Evolutionary conservation across 2,797 vertebrate genomes (phyloP).

Genomic region (Macropus fuliginosus): DNA sequence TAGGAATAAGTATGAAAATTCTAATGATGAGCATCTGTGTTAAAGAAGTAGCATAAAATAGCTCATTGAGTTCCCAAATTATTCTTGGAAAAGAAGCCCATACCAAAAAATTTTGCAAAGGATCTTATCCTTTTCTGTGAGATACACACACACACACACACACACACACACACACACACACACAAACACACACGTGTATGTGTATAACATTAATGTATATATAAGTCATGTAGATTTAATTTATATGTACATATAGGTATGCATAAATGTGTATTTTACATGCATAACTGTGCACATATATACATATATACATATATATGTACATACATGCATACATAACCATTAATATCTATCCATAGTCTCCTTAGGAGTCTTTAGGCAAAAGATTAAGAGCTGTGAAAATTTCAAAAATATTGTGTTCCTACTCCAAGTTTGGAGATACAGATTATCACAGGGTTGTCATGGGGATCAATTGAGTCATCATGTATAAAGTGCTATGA

Average conservation of each 20-base stretch:
- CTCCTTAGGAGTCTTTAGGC: neutral
- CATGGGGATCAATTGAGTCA: neutral
- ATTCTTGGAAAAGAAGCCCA: neutral
- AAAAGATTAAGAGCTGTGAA: neutral
- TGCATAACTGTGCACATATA: no score
- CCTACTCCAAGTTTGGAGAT: neutral
- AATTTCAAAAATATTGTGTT: neutral
- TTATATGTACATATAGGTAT: neutral
- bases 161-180: no score
- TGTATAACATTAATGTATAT: no score
- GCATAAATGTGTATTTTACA: no score
- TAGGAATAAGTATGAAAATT: neutral
- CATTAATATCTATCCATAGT: neutral
- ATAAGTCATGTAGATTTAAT: no score
- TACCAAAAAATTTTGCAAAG: neutral
- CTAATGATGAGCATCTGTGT: neutral
- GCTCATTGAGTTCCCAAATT: neutral
- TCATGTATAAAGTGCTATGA: neutral
- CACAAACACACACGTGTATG: neutral
- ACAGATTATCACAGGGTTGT: neutral
- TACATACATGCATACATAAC: neutral
- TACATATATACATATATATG: no score
- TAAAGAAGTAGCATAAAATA: neutral
- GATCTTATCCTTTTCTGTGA: no score
- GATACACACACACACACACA: no score